A percentile compares a stretch with the other conserved stretches of the same genome.
phyloP scores from a whole-genome alignment of 1,140 invertebrate species.

The Hestina assimilis region DNA sequence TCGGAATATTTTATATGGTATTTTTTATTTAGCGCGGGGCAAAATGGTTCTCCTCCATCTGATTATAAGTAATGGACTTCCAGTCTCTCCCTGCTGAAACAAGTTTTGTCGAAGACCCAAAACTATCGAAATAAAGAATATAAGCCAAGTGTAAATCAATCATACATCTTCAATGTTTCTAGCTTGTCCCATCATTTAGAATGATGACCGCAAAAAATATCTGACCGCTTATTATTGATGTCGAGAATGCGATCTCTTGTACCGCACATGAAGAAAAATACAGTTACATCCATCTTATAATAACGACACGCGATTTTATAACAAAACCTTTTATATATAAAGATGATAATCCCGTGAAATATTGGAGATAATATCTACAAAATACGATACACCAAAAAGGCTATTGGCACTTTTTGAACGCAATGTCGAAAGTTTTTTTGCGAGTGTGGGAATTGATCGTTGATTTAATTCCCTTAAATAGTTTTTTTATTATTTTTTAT shows the following conservation, averaged over 20 bases:
- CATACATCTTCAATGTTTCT: constrained; percentile 21
- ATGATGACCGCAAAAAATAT: constrained; percentile 25
- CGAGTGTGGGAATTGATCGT: constrained; percentile 3
- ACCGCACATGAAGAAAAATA: constrained; percentile 29
- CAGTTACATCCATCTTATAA: constrained; percentile 18
- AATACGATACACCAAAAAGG: constrained; percentile 19
- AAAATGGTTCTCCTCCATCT: neutral
- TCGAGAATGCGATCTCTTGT: constrained; percentile 15
- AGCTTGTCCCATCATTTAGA: constrained; percentile 26
- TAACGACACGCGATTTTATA: neutral
- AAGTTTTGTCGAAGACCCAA: neutral
- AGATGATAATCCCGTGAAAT: neutral
- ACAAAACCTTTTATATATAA: neutral
- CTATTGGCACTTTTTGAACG: constrained; percentile 11
- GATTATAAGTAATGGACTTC: neutral
- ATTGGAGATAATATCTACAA: constrained; percentile 1
- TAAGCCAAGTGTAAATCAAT: constrained; percentile 22
- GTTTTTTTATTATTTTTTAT: constrained; percentile 9
- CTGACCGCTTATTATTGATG: constrained; percentile 20
- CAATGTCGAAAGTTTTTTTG: constrained; percentile 9
- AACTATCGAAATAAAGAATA: constrained; percentile 5
- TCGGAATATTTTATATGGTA: no score
- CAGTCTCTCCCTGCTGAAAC: constrained; percentile 3
- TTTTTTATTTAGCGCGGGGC: no score
- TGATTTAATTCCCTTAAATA: constrained; percentile 13